A percentile compares a stretch with the other conserved stretches of the same genome.
Evolutionary conservation across 2,113 vertebrate species (phyloP).

Genomic region (Vulpes ferrilata): DNA sequence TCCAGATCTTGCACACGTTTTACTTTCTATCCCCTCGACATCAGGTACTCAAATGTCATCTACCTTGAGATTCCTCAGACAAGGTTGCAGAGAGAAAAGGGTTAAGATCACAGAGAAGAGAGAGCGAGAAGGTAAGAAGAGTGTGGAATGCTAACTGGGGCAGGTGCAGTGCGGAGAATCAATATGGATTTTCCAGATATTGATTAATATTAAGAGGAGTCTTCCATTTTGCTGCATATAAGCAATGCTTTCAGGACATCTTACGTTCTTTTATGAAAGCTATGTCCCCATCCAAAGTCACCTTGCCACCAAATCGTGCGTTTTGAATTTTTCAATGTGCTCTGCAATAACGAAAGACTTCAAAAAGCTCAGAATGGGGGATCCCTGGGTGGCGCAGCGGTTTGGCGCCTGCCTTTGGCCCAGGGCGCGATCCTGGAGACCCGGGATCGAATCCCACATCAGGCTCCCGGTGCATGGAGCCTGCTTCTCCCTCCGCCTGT

Average conservation of each 20-base stretch:
- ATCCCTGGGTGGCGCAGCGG: no score
- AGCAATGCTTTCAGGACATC: slow-evolving; percentile 34
- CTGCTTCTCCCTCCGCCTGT: no score
- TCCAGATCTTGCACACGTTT: neutral
- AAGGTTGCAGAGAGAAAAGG: neutral
- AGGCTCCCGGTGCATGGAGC: no score
- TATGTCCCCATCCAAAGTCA: neutral
- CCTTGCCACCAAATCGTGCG: neutral
- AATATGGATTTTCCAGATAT: neutral
- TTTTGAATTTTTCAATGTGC: slow-evolving; percentile 27
- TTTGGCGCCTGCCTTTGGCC: no score
- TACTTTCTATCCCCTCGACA: neutral
- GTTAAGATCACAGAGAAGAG: neutral
- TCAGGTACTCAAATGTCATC: neutral
- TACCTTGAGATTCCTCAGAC: neutral
- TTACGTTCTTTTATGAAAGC: slow-evolving; percentile 14
- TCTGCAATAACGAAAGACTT: neutral
- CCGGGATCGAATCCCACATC: no score
- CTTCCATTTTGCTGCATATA: neutral
- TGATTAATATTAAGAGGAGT: neutral
- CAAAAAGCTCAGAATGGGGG: neutral
- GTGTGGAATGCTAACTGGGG: neutral
- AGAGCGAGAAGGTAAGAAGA: neutral
- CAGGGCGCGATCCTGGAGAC: no score
- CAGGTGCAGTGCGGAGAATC: neutral